phyloP scores from a whole-genome alignment of 2,113 vertebrate species.

The Ammodytes dubius region DNA sequence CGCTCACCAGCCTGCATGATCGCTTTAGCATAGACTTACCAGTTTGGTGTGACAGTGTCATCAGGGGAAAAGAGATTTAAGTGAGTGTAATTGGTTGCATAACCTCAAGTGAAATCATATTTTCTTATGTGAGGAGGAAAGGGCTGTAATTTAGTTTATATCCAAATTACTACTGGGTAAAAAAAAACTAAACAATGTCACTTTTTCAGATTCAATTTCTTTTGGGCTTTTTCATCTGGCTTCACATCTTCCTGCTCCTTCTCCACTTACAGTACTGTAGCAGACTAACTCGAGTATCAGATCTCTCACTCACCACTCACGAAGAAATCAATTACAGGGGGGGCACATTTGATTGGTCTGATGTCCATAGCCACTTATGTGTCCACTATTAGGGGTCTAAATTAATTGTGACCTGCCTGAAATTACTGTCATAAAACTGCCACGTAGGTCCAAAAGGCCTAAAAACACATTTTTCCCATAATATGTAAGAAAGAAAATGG shows the following conservation, averaged over 20 bases:
- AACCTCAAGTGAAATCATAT: slow-evolving; percentile 41
- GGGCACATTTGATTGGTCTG: slow-evolving; percentile 59
- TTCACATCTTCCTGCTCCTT: slow-evolving; percentile 23
- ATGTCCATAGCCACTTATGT: slow-evolving; percentile 44
- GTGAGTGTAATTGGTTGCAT: slow-evolving; percentile 1
- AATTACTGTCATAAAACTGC: background rate
- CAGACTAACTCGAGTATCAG: slow-evolving; percentile 28
- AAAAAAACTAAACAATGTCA: background rate
- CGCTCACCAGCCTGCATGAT: slow-evolving; percentile 31
- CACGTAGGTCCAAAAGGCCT: background rate
- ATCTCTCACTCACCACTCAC: slow-evolving; percentile 23
- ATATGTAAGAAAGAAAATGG: background rate
- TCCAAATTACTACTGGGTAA: background rate
- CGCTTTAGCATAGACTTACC: slow-evolving; percentile 14
- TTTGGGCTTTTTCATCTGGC: slow-evolving; percentile 15
- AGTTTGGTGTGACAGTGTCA: slow-evolving; percentile 42
- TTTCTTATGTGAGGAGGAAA: slow-evolving; percentile 38
- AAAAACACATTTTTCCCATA: background rate
- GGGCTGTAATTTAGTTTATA: background rate
- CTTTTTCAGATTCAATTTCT: slow-evolving; percentile 57
- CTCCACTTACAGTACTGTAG: slow-evolving; percentile 12
- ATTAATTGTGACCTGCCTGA: slow-evolving; percentile 56
- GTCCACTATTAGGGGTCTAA: slow-evolving; percentile 50
- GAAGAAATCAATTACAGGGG: slow-evolving; percentile 36
- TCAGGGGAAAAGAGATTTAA: slow-evolving; percentile 50